phyloP scores from a whole-genome alignment of 2,797 vertebrate genomes.

The Oreochromis grahami region DNA sequence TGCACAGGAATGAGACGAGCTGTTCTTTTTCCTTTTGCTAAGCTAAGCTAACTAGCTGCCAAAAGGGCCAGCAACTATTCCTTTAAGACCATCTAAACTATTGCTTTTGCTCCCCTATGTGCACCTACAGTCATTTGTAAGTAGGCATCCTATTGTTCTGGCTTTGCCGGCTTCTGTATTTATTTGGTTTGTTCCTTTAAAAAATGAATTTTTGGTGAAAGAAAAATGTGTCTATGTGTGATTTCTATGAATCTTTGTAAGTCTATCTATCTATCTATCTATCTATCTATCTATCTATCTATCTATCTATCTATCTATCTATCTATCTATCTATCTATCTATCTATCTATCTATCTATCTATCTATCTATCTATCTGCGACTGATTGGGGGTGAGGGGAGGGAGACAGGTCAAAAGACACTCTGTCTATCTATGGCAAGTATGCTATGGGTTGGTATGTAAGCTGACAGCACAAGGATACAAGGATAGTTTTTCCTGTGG shows the following conservation, averaged over 20 bases:
- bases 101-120: constrained; percentile 17
- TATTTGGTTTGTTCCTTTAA: constrained; percentile 48
- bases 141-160: constrained; percentile 12
- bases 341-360: not conserved
- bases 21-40: not conserved
- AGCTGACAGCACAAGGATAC: not conserved
- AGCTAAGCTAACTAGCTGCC: not conserved
- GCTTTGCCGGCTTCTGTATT: constrained; percentile 37
- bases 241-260: not conserved
- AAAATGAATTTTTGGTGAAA: constrained; percentile 29
- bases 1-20: not conserved
- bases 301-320: not conserved
- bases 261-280: not conserved
- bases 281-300: not conserved
- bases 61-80: not conserved
- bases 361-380: not conserved
- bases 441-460: not conserved
- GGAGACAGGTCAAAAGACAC: not conserved
- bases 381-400: not conserved
- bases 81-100: not conserved
- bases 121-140: constrained; percentile 29
- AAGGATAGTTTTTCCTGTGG: not conserved
- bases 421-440: not conserved
- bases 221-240: not conserved
- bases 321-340: not conserved